These are phyloP conservation scores for Drosophila parthenogenetica DNA, from an alignment of 2,888 invertebrate species.

Conservation along the genomic window DNA sequence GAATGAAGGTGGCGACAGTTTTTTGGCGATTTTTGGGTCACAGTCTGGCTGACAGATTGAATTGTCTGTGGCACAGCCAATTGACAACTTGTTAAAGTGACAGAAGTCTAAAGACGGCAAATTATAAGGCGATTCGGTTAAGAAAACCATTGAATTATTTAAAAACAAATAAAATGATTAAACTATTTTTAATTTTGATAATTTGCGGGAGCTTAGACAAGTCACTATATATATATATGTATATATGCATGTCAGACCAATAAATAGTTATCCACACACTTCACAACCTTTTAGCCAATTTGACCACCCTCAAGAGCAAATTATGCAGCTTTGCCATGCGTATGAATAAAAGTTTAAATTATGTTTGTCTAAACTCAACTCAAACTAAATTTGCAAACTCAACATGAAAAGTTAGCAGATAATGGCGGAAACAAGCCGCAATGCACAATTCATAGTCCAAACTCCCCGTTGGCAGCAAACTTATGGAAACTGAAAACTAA, in stretches of 20 bases:
- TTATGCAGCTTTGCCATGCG: too few relatives aligned
- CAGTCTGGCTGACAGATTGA: conserved; percentile 56
- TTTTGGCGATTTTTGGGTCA: conserved; percentile 45
- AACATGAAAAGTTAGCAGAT: conserved; percentile 9
- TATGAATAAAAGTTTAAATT: conserved; percentile 6
- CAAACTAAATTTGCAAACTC: conserved; percentile 3
- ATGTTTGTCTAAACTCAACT: conserved; percentile 4
- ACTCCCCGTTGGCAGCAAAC: background rate
- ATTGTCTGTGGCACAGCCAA: conserved; percentile 21
- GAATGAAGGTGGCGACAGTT: conserved; percentile 53
- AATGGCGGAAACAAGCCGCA: background rate
- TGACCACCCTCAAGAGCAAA: background rate
- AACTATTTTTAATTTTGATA: too few relatives aligned
- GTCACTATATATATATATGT: too few relatives aligned
- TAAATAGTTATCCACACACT: too few relatives aligned
- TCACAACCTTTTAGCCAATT: background rate
- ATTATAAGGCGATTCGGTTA: background rate
- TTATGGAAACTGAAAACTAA: background rate
- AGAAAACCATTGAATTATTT: background rate
- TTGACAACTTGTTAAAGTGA: conserved; percentile 38
- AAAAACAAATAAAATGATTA: too few relatives aligned
- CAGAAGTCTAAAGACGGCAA: conserved; percentile 17
- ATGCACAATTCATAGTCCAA: too few relatives aligned
- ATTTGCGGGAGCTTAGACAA: too few relatives aligned
- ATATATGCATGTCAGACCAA: too few relatives aligned